Conservation (phyloP, 1,140 invertebrate species). For the Zaprionus nigranus region DNA sequence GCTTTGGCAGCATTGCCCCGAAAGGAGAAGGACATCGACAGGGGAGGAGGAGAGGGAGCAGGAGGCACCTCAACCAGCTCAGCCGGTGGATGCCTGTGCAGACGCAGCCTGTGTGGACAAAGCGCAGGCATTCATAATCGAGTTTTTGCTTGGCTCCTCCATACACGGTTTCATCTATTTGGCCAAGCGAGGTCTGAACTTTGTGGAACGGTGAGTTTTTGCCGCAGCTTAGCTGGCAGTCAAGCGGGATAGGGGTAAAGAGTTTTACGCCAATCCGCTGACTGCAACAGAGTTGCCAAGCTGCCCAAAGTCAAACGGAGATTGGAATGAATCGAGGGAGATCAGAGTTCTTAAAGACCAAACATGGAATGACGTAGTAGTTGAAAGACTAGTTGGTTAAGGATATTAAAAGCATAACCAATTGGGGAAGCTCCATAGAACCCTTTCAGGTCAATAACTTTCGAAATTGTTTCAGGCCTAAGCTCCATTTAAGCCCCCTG, state of each 20-base stretch:
- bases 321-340: background rate
- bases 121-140: constrained; percentile 73
- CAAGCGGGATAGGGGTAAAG: background rate
- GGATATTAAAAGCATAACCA: background rate
- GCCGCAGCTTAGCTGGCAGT: background rate
- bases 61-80: background rate
- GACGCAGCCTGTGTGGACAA: constrained; percentile 53
- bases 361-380: no score
- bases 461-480: constrained; percentile 49
- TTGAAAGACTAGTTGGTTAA: background rate
- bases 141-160: constrained; percentile 78
- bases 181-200: constrained; percentile 76
- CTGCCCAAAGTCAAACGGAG: background rate
- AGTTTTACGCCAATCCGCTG: background rate
- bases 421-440: no score
- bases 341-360: background rate
- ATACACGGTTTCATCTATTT: constrained; percentile 83
- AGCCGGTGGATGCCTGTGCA: background rate
- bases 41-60: background rate
- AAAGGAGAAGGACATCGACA: background rate
- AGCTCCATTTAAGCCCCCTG: constrained; percentile 16
- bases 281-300: constrained; percentile 1
- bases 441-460: constrained; percentile 55
- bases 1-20: constrained; percentile 53
- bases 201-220: constrained; percentile 75